A percentile compares a stretch with the other conserved stretches of the same genome.
Evolutionary conservation across 2,113 vertebrate species (phyloP).

Genomic region (Mohoua ochrocephala): DNA sequence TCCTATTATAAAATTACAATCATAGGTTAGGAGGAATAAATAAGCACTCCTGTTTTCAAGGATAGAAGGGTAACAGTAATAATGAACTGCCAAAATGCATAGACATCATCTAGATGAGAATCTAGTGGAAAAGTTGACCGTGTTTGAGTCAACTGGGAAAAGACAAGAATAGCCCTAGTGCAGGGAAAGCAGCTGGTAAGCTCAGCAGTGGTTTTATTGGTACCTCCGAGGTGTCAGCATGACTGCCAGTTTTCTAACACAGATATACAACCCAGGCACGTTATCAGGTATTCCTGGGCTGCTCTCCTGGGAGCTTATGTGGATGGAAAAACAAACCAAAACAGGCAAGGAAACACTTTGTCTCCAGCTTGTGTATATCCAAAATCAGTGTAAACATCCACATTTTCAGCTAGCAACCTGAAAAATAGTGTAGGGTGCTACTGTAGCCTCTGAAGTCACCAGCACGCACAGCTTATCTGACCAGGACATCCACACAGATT

Average conservation of each 20-base stretch:
- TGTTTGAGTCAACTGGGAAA: not conserved
- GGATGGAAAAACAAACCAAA: not conserved
- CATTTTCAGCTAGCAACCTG: not conserved
- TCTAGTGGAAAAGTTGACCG: not conserved
- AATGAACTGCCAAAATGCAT: not conserved
- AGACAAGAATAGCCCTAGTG: not conserved
- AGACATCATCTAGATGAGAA: not conserved
- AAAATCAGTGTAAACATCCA: not conserved
- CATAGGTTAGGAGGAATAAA: not conserved
- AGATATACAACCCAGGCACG: not conserved
- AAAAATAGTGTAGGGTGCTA: not conserved
- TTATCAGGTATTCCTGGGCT: not conserved
- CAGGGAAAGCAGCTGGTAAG: not conserved
- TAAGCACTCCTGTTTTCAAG: not conserved
- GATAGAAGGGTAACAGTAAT: not conserved
- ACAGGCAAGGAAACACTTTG: not conserved
- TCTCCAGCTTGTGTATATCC: not conserved
- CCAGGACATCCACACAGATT: not conserved
- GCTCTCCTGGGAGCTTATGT: not conserved
- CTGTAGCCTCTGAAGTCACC: not conserved
- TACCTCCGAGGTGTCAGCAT: not conserved
- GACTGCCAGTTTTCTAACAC: not conserved
- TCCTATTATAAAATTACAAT: not conserved
- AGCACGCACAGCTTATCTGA: not conserved
- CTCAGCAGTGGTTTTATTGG: not conserved